These are phyloP conservation scores for Cryptoblepharus egeriae DNA, from an alignment of 2,797 vertebrate genomes.

Conservation along the genomic window DNA sequence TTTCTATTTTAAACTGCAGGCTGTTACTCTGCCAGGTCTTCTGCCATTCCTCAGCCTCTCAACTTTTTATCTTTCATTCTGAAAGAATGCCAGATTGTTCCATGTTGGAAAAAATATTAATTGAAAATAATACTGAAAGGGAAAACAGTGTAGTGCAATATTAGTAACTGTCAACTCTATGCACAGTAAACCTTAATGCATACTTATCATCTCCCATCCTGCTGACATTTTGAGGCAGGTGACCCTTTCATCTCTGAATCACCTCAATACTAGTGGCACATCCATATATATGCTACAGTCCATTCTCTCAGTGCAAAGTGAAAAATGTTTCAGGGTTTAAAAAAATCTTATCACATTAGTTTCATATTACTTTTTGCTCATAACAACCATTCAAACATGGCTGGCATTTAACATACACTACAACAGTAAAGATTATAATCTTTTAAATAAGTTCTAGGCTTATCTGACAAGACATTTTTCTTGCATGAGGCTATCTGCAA, in stretches of 20 bases:
- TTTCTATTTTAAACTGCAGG: no score
- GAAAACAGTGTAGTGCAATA: no score
- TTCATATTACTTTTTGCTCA: conserved; percentile 59
- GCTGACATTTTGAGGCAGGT: neutral
- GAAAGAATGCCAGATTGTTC: no score
- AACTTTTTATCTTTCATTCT: no score
- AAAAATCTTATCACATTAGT: conserved; percentile 56
- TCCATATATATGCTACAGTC: neutral
- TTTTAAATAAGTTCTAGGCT: conserved; percentile 70
- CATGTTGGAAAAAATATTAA: no score
- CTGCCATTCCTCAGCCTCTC: no score
- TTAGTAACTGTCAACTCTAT: no score
- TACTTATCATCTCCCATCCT: neutral
- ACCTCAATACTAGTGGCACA: neutral
- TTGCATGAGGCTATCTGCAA: conserved; percentile 58
- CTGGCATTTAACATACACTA: conserved; percentile 66
- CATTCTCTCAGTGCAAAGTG: conserved; percentile 24
- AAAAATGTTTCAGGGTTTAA: conserved; percentile 60
- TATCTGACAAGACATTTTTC: conserved; percentile 66
- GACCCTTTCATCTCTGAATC: neutral
- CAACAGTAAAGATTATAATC: conserved; percentile 64
- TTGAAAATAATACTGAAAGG: no score
- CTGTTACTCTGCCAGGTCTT: no score
- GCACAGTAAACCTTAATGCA: neutral
- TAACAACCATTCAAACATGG: conserved; percentile 43